Evolutionary conservation across 1,140 invertebrate genomes (phyloP).

Genomic region (Euura saliciscinereae): DNA sequence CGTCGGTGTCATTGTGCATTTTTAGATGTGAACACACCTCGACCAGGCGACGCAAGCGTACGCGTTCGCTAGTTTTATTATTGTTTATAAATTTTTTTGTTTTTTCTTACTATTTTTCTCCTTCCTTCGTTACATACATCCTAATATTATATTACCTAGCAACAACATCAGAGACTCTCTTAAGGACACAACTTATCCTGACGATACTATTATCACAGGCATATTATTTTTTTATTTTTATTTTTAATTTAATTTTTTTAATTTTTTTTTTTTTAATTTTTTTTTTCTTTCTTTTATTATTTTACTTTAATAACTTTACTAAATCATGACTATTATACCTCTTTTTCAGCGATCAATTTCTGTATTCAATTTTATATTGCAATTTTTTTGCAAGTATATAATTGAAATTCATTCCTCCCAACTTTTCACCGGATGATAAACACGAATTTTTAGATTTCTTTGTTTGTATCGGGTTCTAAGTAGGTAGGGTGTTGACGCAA

Average conservation of each 20-base stretch:
- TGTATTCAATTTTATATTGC: no score
- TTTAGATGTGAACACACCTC: slow-evolving; percentile 29
- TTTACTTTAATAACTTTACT: slow-evolving; percentile 55
- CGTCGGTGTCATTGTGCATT: slow-evolving; percentile 34
- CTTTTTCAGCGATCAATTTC: slow-evolving; percentile 43
- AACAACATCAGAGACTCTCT: slow-evolving; percentile 61
- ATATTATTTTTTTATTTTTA: slow-evolving; percentile 24
- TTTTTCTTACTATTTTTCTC: slow-evolving; percentile 9
- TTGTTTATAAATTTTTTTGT: slow-evolving; percentile 25
- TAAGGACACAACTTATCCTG: slow-evolving; percentile 64
- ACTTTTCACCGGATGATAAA: no score
- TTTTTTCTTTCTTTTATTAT: no score
- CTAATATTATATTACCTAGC: slow-evolving; percentile 53
- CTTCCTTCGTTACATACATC: slow-evolving; percentile 16
- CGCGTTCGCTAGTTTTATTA: not conserved
- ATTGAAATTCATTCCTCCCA: no score
- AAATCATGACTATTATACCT: slow-evolving; percentile 54
- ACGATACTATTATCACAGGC: slow-evolving; percentile 66
- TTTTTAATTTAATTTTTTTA: no score
- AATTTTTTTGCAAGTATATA: no score
- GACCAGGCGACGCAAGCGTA: slow-evolving; percentile 25
- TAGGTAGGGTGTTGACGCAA: no score
- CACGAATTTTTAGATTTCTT: no score
- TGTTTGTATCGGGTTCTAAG: no score
- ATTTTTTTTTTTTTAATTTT: slow-evolving; percentile 34